Evolutionary conservation across 2,888 invertebrate species (phyloP).

Genomic region (Agrochola litura): DNA sequence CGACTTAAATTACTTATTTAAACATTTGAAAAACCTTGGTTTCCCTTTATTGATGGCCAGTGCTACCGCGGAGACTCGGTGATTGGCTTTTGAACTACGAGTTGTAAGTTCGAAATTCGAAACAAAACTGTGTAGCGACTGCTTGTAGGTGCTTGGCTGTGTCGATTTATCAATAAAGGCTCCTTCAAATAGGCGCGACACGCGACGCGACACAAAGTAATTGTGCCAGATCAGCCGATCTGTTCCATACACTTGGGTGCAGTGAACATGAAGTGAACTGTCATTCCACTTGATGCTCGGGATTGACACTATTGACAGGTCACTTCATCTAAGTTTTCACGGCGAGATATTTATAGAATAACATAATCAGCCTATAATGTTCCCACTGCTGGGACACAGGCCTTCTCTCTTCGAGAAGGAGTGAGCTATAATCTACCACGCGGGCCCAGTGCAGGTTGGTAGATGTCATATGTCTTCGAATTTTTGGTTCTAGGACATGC

Average conservation of each 20-base stretch:
- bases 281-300: neutral
- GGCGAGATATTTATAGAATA: neutral
- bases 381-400: no score
- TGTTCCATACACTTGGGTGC: no score
- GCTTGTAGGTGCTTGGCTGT: neutral
- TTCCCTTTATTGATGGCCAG: neutral
- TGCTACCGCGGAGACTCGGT: neutral
- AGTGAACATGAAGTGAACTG: neutral
- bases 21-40: neutral
- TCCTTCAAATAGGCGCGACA: no score
- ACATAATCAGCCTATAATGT: no score
- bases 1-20: neutral
- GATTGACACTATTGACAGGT: neutral
- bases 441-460: no score
- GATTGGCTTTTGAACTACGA: neutral
- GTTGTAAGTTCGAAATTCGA: neutral
- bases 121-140: neutral
- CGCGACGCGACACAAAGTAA: no score
- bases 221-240: neutral
- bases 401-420: no score
- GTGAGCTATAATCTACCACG: no score
- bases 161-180: neutral
- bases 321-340: neutral
- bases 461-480: no score
- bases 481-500: no score